A percentile compares a stretch with the other conserved stretches of the same genome.
phyloP scores from a whole-genome alignment of 2,113 vertebrate genomes.

The Poeciliopsis occidentalis region DNA sequence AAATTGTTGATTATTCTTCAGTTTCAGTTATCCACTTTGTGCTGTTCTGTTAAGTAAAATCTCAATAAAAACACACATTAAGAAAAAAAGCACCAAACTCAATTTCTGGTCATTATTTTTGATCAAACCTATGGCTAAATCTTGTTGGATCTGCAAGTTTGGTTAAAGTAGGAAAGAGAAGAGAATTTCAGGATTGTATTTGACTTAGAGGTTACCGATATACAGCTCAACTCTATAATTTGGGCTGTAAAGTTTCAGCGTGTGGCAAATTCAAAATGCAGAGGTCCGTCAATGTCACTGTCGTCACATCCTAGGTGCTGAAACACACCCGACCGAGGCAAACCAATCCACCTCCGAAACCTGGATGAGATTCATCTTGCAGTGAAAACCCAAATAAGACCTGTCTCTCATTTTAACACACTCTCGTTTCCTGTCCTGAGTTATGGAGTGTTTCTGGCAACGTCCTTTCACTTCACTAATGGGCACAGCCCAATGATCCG shows the following conservation, averaged over 20 bases:
- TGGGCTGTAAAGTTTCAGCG: background rate
- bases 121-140: background rate
- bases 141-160: background rate
- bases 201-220: background rate
- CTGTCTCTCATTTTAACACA: conserved; percentile 47
- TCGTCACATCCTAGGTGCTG: background rate
- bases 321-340: background rate
- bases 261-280: background rate
- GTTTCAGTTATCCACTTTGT: background rate
- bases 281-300: background rate
- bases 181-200: background rate
- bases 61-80: background rate
- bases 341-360: conserved; percentile 8
- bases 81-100: background rate
- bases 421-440: conserved; percentile 20
- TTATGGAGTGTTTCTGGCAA: conserved; percentile 50
- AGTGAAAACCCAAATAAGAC: conserved; percentile 21
- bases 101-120: background rate
- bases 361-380: conserved; percentile 15
- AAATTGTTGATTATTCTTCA: too few species aligned
- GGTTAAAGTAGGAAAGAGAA: background rate
- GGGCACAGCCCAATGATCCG: conserved; percentile 30
- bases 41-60: background rate
- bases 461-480: conserved; percentile 58
- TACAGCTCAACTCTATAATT: background rate